A percentile compares a stretch with the other conserved stretches of the same genome.
Evolutionary conservation across 2,113 vertebrate species (phyloP).

Genomic region (Protobothrops mucrosquamatus): DNA sequence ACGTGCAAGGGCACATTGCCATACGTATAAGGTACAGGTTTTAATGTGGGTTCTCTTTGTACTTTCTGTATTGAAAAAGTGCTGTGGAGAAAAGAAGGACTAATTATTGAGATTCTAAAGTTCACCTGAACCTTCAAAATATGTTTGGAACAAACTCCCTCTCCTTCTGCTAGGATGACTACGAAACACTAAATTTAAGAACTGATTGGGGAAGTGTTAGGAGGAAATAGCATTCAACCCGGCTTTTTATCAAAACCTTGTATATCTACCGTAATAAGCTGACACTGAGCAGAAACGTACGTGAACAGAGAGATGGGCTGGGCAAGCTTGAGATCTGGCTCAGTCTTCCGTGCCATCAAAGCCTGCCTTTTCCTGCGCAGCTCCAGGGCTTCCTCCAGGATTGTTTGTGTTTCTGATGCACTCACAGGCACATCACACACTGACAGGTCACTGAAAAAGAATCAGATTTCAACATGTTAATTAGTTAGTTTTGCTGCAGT

Average conservation of each 20-base stretch:
- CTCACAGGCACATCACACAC: slow-evolving; percentile 85
- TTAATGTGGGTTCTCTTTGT: background rate
- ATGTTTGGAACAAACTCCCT: background rate
- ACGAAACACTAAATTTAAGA: too few relatives aligned
- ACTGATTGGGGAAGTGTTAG: background rate
- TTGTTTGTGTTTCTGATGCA: slow-evolving; percentile 76
- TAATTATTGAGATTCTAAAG: background rate
- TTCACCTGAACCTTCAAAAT: background rate
- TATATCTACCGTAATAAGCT: background rate
- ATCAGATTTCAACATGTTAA: background rate
- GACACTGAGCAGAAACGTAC: slow-evolving; percentile 67
- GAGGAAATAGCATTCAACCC: background rate
- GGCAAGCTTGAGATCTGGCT: slow-evolving; percentile 82
- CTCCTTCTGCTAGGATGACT: background rate
- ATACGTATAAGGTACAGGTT: background rate
- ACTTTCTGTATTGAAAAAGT: background rate
- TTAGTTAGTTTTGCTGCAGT: background rate
- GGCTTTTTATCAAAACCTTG: background rate
- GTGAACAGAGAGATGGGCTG: slow-evolving; percentile 85
- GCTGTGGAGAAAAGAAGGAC: background rate
- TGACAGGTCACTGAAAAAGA: slow-evolving; percentile 80
- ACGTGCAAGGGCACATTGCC: background rate
- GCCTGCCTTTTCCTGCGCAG: slow-evolving; percentile 83
- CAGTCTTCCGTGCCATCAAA: slow-evolving; percentile 73
- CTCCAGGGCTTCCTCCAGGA: slow-evolving; percentile 87